Evolutionary conservation across 2,888 invertebrate genomes (phyloP).

Genomic region (Seira sanloemensis): DNA sequence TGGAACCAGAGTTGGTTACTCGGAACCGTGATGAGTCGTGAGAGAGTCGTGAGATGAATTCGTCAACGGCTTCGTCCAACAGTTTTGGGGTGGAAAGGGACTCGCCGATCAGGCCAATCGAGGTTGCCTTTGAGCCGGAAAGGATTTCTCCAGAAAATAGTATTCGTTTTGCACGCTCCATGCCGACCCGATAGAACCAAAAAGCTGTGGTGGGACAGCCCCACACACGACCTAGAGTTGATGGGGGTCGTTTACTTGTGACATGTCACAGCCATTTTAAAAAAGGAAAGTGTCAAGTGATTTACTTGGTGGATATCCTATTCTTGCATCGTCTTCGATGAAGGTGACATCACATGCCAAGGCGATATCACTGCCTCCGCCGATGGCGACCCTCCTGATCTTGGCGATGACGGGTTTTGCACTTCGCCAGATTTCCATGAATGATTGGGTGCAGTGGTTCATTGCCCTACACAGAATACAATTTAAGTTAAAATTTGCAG

Average conservation of each 20-base stretch:
- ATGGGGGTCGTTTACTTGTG: too few relatives aligned
- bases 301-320: slow-evolving; percentile 65
- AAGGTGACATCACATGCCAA: slow-evolving; percentile 71
- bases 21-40: slow-evolving; percentile 63
- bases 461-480: slow-evolving; percentile 50
- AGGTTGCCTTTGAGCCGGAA: slow-evolving; percentile 60
- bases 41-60: slow-evolving; percentile 62
- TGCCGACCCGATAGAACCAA: slow-evolving; percentile 69
- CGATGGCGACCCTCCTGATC: slow-evolving; percentile 65
- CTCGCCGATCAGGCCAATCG: slow-evolving; percentile 67
- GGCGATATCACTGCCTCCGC: slow-evolving; percentile 69
- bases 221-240: slow-evolving; percentile 50
- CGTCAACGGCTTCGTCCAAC: slow-evolving; percentile 63
- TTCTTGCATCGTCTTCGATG: slow-evolving; percentile 57
- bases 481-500: background rate
- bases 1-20: slow-evolving; percentile 70
- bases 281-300: background rate
- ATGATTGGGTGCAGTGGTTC: slow-evolving; percentile 55
- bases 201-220: slow-evolving; percentile 70
- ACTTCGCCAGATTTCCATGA: slow-evolving; percentile 70
- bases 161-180: slow-evolving; percentile 69
- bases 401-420: slow-evolving; percentile 69
- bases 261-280: background rate
- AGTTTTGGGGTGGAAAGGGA: slow-evolving; percentile 27
- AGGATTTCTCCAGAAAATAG: slow-evolving; percentile 68